Conservation (phyloP, 2,888 invertebrate species). For the Halictus ligatus region DNA sequence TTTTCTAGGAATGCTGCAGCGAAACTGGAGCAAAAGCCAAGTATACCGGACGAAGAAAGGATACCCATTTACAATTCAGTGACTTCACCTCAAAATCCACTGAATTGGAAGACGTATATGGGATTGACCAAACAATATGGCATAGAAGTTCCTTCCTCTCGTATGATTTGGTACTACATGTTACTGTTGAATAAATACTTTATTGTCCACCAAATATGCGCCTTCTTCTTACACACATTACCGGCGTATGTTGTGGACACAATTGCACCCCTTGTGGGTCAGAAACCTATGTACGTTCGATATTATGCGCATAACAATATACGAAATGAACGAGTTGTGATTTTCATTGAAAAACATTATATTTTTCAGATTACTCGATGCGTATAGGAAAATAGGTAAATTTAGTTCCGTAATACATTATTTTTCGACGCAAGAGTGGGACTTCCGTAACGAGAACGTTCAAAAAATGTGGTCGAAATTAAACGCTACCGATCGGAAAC, state of each 20-base stretch:
- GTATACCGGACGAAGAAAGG: slow-evolving; percentile 74
- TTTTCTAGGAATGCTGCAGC: not conserved
- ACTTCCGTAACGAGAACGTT: slow-evolving; percentile 87
- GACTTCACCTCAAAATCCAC: slow-evolving; percentile 92
- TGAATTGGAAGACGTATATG: slow-evolving; percentile 91
- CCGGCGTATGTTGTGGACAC: slow-evolving; percentile 87
- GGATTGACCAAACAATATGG: slow-evolving; percentile 85
- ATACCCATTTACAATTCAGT: slow-evolving; percentile 94
- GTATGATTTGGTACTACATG: slow-evolving; percentile 88
- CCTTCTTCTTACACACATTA: slow-evolving; percentile 86
- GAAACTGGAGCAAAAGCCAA: not conserved
- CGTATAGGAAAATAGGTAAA: slow-evolving; percentile 90
- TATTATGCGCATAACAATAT: not conserved
- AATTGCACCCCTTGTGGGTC: slow-evolving; percentile 85
- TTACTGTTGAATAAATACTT: slow-evolving; percentile 86
- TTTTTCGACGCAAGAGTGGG: slow-evolving; percentile 92
- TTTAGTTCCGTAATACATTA: slow-evolving; percentile 90
- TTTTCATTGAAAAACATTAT: not conserved
- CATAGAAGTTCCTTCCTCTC: slow-evolving; percentile 85
- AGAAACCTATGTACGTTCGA: slow-evolving; percentile 86
- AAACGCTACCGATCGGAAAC: slow-evolving; percentile 86
- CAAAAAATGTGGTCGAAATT: slow-evolving; percentile 87
- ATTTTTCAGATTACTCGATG: slow-evolving; percentile 85
- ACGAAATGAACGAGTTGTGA: not conserved
- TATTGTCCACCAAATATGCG: slow-evolving; percentile 85